Evolutionary conservation across 2,888 invertebrate genomes (phyloP).

Genomic region (Epirrita christyi): DNA sequence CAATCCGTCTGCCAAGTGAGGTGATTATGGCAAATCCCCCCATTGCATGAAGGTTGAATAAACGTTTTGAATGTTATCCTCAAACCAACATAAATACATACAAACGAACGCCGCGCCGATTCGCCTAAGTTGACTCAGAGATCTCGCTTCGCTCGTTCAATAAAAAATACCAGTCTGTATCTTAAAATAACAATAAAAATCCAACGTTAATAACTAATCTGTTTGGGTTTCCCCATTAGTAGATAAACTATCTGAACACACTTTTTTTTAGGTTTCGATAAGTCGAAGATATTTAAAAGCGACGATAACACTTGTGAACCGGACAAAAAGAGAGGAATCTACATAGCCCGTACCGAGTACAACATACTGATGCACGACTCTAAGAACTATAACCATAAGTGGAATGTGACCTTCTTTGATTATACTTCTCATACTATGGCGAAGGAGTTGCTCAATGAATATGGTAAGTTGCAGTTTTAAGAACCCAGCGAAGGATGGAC

Average conservation of each 20-base stretch:
- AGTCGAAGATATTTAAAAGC: conserved; percentile 72
- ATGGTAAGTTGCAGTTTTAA: conserved; percentile 84
- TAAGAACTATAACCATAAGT: conserved; percentile 87
- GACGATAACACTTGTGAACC: conserved; percentile 88
- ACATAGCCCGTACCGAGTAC: conserved; percentile 95
- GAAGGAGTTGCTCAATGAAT: conserved; percentile 90
- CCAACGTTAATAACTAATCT: background rate
- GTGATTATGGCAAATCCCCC: too few relatives aligned
- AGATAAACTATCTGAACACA: background rate
- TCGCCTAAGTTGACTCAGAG: too few relatives aligned
- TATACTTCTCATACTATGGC: conserved; percentile 94
- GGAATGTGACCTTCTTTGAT: conserved; percentile 99
- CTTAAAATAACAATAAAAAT: background rate
- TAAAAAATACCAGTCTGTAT: too few relatives aligned
- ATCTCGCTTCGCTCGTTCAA: too few relatives aligned
- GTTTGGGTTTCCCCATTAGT: background rate
- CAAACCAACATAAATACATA: too few relatives aligned
- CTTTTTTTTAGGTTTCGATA: conserved; percentile 67
- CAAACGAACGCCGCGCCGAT: too few relatives aligned
- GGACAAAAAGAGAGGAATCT: conserved; percentile 88
- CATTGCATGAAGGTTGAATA: too few relatives aligned
- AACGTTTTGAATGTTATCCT: too few relatives aligned
- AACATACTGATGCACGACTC: conserved; percentile 97
- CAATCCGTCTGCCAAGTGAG: too few relatives aligned
- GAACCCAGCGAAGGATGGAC: background rate